A percentile compares a stretch with the other conserved stretches of the same genome.
Evolutionary conservation across 1,140 invertebrate genomes (phyloP).

Genomic region (Brachionus angularis): DNA sequence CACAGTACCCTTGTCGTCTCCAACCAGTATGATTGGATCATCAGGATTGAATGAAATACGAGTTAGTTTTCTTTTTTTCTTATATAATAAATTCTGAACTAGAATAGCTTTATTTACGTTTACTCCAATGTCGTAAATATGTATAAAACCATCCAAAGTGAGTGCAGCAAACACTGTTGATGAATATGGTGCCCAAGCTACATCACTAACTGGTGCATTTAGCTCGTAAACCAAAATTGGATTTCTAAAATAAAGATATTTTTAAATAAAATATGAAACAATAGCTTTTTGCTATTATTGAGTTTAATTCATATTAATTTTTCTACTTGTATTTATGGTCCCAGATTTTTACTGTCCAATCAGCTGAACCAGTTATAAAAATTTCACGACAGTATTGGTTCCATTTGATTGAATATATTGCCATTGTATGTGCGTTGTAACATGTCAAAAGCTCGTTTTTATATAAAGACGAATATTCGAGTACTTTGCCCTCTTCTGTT

Average conservation of each 20-base stretch:
- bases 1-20: conserved; percentile 82
- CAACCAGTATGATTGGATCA: conserved; percentile 79
- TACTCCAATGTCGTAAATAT: conserved; percentile 80
- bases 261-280: conserved; percentile 45
- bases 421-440: conserved; percentile 76
- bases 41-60: conserved; percentile 76
- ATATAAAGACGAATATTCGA: conserved; percentile 81
- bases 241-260: conserved; percentile 63
- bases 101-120: conserved; percentile 87
- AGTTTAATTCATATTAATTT: neutral
- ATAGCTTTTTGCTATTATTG: neutral
- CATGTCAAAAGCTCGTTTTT: conserved; percentile 72
- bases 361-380: conserved; percentile 81
- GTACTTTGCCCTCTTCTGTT: conserved; percentile 83
- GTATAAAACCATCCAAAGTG: conserved; percentile 77
- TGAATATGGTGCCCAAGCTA: conserved; percentile 89
- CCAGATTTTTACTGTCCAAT: conserved; percentile 92
- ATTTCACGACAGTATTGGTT: conserved; percentile 79
- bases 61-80: conserved; percentile 76
- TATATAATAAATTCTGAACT: conserved; percentile 75
- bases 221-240: conserved; percentile 86
- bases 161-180: conserved; percentile 87
- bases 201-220: conserved; percentile 78
- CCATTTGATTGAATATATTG: conserved; percentile 77
- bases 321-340: conserved; percentile 64